Percentiles rank a stretch among this genome's conserved stretches.
Evolutionary conservation across 2,888 invertebrate species (phyloP).

Genomic region (Gandaritis pyraliata): DNA sequence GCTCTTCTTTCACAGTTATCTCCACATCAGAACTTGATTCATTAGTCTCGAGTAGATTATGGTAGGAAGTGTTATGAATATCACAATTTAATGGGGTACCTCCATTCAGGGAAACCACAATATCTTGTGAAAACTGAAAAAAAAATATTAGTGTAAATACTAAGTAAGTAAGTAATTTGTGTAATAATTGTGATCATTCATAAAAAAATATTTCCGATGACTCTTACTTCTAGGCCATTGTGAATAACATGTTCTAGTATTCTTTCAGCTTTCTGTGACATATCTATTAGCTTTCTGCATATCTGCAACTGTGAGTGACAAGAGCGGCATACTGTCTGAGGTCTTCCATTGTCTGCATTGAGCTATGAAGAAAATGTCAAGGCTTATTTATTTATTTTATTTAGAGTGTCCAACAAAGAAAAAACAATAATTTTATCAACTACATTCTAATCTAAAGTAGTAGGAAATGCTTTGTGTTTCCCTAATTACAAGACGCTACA

Average conservation of each 20-base stretch:
- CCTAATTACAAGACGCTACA: no score
- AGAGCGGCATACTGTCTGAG: slow-evolving; percentile 24
- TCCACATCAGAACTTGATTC: slow-evolving; percentile 11
- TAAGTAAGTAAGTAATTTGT: no score
- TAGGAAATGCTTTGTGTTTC: no score
- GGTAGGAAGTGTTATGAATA: slow-evolving; percentile 6
- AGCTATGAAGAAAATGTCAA: slow-evolving; percentile 19
- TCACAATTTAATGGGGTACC: slow-evolving; percentile 14
- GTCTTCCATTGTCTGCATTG: slow-evolving; percentile 18
- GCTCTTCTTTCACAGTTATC: slow-evolving; percentile 26
- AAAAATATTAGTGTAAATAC: not conserved
- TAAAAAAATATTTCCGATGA: no score
- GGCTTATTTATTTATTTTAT: no score
- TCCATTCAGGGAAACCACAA: slow-evolving; percentile 22
- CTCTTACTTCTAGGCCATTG: slow-evolving; percentile 25
- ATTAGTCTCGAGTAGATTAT: slow-evolving; percentile 5
- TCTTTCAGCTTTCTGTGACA: slow-evolving; percentile 28
- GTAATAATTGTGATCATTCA: no score
- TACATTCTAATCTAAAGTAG: no score
- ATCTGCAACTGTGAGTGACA: slow-evolving; percentile 21
- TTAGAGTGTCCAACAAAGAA: no score
- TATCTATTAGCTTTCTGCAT: slow-evolving; percentile 19
- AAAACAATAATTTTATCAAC: no score
- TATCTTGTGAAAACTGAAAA: slow-evolving; percentile 28
- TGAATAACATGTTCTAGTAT: slow-evolving; percentile 24